phyloP scores from a whole-genome alignment of 2,888 invertebrate species.

The Drosophila paranaensis region DNA sequence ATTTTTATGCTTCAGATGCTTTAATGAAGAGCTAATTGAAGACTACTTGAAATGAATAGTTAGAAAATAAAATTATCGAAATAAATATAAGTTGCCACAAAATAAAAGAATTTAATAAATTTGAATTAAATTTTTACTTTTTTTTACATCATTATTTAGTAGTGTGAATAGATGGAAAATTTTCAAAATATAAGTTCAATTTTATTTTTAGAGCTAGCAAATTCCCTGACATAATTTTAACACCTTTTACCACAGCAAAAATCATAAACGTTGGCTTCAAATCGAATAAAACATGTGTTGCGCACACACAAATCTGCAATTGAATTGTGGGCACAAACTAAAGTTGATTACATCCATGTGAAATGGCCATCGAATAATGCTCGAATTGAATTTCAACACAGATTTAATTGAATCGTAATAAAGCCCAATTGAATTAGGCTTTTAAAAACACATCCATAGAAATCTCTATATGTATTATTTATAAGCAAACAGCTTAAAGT shows the following conservation, averaged over 20 bases:
- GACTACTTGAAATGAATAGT: no score
- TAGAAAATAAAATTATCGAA: no score
- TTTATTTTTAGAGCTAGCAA: neutral
- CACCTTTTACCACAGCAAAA: neutral
- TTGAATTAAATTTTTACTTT: no score
- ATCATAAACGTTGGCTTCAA: neutral
- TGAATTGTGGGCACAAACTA: conserved; percentile 3
- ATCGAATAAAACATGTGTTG: neutral
- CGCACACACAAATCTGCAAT: neutral
- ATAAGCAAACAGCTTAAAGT: neutral
- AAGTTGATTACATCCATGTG: conserved; percentile 2
- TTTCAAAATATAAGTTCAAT: no score
- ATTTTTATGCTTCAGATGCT: no score
- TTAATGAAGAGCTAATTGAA: no score
- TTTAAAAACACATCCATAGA: neutral
- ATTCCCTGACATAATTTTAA: neutral
- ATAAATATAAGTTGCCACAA: no score
- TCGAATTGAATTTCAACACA: conserved; percentile 1
- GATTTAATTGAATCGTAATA: conserved; percentile 3
- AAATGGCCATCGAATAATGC: neutral
- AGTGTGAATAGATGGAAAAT: no score
- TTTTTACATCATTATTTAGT: no score
- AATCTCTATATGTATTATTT: neutral
- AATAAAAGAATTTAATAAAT: no score
- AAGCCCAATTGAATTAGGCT: neutral